A percentile compares a stretch with the other conserved stretches of the same genome.
Evolutionary conservation across 35 echinoderm and acorn worm species (phyloP).

Genomic region (Lytechinus pictus): DNA sequence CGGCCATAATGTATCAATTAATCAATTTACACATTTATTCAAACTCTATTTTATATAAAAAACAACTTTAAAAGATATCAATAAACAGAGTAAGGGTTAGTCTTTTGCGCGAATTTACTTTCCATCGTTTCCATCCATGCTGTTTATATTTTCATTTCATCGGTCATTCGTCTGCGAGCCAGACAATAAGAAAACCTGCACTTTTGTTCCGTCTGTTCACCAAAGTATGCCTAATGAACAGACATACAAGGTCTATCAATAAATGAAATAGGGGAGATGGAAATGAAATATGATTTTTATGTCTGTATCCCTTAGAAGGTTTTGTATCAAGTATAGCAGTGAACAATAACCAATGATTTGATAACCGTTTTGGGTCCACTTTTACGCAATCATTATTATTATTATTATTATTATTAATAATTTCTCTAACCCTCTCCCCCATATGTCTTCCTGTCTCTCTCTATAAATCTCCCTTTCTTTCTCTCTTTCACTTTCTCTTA

Average conservation of each 20-base stretch:
- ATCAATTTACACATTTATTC: no score
- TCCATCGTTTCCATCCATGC: background rate
- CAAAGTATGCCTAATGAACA: background rate
- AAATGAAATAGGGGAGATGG: background rate
- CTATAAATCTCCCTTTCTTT: background rate
- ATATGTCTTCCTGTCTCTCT: background rate
- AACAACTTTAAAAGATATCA: no score
- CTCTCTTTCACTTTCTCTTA: no score
- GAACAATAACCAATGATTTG: no score
- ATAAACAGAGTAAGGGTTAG: no score
- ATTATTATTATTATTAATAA: no score
- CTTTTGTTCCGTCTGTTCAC: background rate
- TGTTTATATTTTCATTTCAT: background rate
- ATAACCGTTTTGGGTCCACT: no score
- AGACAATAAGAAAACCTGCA: background rate
- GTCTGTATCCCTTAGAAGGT: background rate
- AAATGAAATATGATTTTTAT: background rate
- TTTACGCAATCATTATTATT: no score
- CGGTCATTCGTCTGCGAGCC: background rate
- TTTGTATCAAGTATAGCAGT: no score
- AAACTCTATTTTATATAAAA: no score
- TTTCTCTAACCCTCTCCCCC: background rate
- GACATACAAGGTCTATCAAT: background rate
- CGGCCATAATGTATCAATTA: no score
- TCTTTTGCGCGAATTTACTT: background rate